Evolutionary conservation across 2,113 vertebrate genomes (phyloP).

Genomic region (Stegostoma tigrinum): DNA sequence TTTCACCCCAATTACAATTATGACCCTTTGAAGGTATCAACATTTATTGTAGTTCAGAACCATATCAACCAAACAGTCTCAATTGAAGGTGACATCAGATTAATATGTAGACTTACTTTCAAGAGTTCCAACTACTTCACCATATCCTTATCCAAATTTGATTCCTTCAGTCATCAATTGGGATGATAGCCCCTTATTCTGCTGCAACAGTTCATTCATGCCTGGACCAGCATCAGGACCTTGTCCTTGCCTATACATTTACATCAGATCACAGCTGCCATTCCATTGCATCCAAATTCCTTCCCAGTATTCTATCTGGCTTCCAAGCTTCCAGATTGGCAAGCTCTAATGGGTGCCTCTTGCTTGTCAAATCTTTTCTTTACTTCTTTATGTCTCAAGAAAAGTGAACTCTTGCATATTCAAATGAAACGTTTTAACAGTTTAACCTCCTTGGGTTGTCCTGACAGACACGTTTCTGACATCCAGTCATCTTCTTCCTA

Average conservation of each 20-base stretch:
- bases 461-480: background rate
- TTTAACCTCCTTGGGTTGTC: background rate
- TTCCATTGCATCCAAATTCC: background rate
- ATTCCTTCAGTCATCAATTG: background rate
- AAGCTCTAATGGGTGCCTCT: background rate
- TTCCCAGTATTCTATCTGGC: no score
- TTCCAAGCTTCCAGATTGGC: background rate
- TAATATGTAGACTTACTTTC: background rate
- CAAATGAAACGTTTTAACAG: background rate
- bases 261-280: background rate
- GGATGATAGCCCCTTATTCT: background rate
- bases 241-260: background rate
- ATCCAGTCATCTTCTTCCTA: background rate
- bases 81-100: background rate
- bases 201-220: background rate
- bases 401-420: background rate
- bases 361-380: background rate
- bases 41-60: background rate
- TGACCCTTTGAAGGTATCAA: background rate
- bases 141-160: background rate
- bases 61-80: background rate
- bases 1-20: background rate
- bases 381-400: background rate
- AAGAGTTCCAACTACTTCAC: background rate
- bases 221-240: background rate